Evolutionary conservation across 2,113 vertebrate genomes (phyloP), one percentile per base, ranked within the genome.

Genomic region (Burhinus bistriatus): DNA sequence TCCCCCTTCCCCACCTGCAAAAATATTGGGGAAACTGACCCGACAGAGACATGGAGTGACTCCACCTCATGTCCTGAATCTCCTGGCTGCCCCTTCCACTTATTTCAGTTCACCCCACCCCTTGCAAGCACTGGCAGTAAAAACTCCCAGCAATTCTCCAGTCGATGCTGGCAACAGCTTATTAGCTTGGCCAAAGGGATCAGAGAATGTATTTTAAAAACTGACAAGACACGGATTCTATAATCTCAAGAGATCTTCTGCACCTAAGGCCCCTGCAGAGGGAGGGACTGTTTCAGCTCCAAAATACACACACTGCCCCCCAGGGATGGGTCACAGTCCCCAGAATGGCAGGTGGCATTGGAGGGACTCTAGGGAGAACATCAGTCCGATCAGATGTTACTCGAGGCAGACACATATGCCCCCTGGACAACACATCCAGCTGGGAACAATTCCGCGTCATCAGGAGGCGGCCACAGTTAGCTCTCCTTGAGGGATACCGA

Each of bases 1-100:
- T 98, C 96, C 95, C 97, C 96, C 97, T 97, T 98, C 95, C 96
- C 91, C 96, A 91, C 95, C 97, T 96, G 95, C 90, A 92, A 95
- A 96, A 97, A 87, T 81, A 85, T 4, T 42, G 78, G 95, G 95
- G 89, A 97, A 94, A 32, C 80, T 96, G 76, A 88, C 86, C 44
- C 16, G 2, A 89, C 45, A 95, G 80, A 95, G 95, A 96, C 90
- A 95, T 97, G 97, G 97, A 97, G 95, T 96, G 95, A 94, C 68
- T 96, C 93, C 95, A 95, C 73, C 95, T 96, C 95, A 93, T 95
- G 95, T 83, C 95, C 92, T 93, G 81, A 80, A 90, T 64, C 83
- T 96, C 95, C 70, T 93, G 87, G 85, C 77, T 96, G 80, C 44
- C 86, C 93, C 85, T 84, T 87, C 44, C 40, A 47, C 83, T 91